Base-by-base conservation (phyloP, 1,140 invertebrate species). In the Cydia fagiglandana region DNA sequence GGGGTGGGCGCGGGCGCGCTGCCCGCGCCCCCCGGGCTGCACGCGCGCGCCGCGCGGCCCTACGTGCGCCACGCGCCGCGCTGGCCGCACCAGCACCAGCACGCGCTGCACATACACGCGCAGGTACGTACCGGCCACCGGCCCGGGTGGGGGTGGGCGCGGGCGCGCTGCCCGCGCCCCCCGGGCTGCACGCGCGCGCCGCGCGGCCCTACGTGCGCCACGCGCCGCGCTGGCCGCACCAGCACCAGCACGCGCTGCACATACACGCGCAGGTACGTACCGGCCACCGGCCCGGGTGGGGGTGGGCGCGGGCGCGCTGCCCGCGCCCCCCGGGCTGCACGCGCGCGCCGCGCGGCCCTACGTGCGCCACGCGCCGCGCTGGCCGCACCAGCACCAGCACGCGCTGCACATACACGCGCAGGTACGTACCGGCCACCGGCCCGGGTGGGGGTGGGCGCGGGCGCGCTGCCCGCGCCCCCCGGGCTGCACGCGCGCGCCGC, bases 41-140 rank as follows among this genome's bases (percentile, higher is more conserved):
- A 9, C 84, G 86, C 77, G 24, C 80, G 87, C 28, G 82, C 79
- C 17, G 82, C 85, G 13, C 87, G 88, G 28, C 87, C 88, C 28
- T 89, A 86, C 82, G 89, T 88, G 73, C 85, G 88, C 9, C 85
- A 86, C 80, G 86, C 89, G 73, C 79, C 86, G 53, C 83, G 88
- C 50, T 91, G 88, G 88, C 85, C 88, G 61, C 82, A 41, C 76
- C 84, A 84, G 74, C 80, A 34, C 34, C 84, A 87, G 64, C 82
- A 41, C 76, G 84, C 84, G 74, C 80, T 83, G 64, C 86, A 86
- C 76, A 82, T 86, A 81, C 87, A 88, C 77, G 78, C 85, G 64
- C 38, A 41, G 38, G 38, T 41, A 41, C 38, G 38, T n/a, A n/a
- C n/a, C n/a, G n/a, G n/a, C n/a, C n/a, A n/a, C n/a, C n/a, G n/a